Base-by-base conservation (phyloP, 2,888 invertebrate species). In the Apotomis betuletana region DNA sequence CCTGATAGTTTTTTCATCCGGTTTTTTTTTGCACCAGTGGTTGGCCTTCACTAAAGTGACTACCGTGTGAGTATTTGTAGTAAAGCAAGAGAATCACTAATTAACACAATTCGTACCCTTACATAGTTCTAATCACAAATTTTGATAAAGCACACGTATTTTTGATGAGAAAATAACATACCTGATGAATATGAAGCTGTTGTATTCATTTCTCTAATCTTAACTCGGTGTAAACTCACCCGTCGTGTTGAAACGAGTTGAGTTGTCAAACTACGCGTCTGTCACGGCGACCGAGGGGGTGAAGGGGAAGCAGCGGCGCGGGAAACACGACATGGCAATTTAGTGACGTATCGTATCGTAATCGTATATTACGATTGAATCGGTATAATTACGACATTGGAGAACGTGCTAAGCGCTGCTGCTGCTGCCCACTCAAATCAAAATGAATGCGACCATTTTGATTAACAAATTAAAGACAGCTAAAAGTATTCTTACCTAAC, bases 111-210 rank as follows among this genome's bases (percentile, higher is more conserved):
- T 46, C 15, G 27, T 57, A 46, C 61, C 67, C 15, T 38, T 67
- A 38, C 36, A 13, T 60, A 4, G 57, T 62, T 12, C 2, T 52
- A 13, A 58, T 67, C 44, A 62, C 13, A 5, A 6, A 38, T 9
- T 57, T 44, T 5, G 9, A 58, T 27, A 59, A 63, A 15, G 52
- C 57, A 63, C 10, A 46, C 5, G 9, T 15, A 36, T 36, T 49
- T 67, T 59, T 63, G 63, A 54, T 63, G 54, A 63, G n/a, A 8
- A 54, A 63, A 62, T 27, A 63, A 72, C 78, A 75, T 78, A 85
- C 85, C 84, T 81, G 84, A 80, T 67, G 82, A 80, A 75, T 78
- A 82, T 44, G 84, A 77, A 65, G 77, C 77, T 67, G 80, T 79
- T 76, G 80, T 80, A 77, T 79, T 81, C 81, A 81, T 81, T 76